A percentile compares a stretch with the other conserved stretches of the same genome.
Conservation (phyloP, 2,888 invertebrate genomes). For the Nycteola revayana region DNA sequence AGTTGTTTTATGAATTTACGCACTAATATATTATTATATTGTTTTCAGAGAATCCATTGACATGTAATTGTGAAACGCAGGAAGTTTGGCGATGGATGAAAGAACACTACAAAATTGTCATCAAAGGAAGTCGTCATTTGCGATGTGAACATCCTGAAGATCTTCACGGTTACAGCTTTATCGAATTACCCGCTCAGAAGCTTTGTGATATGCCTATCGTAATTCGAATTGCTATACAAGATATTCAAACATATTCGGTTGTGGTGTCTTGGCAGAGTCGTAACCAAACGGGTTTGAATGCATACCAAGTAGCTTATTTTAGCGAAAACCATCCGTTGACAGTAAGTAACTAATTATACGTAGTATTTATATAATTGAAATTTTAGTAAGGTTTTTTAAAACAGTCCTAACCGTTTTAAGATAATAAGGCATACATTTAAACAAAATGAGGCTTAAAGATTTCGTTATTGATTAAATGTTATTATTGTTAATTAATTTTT, state of each 20-base stretch:
- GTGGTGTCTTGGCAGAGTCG: slow-evolving; percentile 95
- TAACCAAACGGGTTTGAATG: slow-evolving; percentile 91
- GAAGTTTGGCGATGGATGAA: slow-evolving; percentile 96
- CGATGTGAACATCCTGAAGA: slow-evolving; percentile 93
- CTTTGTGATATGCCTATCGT: slow-evolving; percentile 93
- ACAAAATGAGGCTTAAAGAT: no score
- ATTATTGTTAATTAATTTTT: no score
- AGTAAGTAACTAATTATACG: slow-evolving; percentile 62
- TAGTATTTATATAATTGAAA: no score
- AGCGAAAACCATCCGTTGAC: slow-evolving; percentile 77
- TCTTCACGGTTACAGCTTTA: slow-evolving; percentile 88
- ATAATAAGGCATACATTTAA: no score
- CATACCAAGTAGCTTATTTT: slow-evolving; percentile 93
- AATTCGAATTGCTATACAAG: slow-evolving; percentile 92
- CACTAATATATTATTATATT: slow-evolving; percentile 3
- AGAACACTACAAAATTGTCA: slow-evolving; percentile 90
- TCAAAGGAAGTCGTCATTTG: slow-evolving; percentile 82
- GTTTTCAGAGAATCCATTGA: slow-evolving; percentile 91
- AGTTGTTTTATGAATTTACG: no score
- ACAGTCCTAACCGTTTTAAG: no score
- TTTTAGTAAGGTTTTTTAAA: no score
- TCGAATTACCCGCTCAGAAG: slow-evolving; percentile 89
- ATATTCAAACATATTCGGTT: slow-evolving; percentile 93
- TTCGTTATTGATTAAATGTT: no score
- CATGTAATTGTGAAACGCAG: slow-evolving; percentile 94